Conservation (phyloP, 1,140 invertebrate genomes). For the Drosophila nigrodunni region DNA sequence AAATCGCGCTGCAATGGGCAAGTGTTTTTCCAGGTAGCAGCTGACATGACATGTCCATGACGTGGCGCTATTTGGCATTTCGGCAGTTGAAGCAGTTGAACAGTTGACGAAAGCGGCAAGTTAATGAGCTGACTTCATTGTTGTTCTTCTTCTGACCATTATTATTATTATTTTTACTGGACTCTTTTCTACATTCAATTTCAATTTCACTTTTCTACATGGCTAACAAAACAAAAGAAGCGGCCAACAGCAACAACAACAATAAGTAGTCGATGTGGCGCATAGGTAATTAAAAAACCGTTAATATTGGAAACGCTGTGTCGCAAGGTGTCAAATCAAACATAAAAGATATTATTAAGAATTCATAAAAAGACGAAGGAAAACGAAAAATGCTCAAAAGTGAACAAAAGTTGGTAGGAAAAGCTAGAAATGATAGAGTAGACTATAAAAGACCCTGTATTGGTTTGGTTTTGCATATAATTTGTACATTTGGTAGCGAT, state of each 20-base stretch:
- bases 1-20: conserved; percentile 37
- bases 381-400: conserved; percentile 36
- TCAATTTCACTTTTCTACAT: conserved; percentile 76
- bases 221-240: conserved; percentile 69
- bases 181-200: conserved; percentile 60
- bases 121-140: conserved; percentile 77
- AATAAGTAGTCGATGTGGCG: conserved; percentile 44
- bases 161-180: conserved; percentile 60
- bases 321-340: conserved; percentile 78
- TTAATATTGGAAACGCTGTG: conserved; percentile 71
- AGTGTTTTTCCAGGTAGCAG: conserved; percentile 31
- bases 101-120: conserved; percentile 80
- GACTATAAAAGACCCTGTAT: too few species aligned
- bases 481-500: too few species aligned
- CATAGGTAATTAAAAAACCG: conserved; percentile 78
- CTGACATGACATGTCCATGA: conserved; percentile 53
- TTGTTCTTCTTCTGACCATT: conserved; percentile 43
- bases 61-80: conserved; percentile 73
- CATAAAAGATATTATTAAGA: conserved; percentile 81
- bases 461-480: too few species aligned
- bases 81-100: conserved; percentile 33
- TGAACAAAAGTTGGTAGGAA: conserved; percentile 15
- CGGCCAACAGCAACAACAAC: conserved; percentile 54
- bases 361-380: conserved; percentile 56
- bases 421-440: too few species aligned